Base-by-base conservation (phyloP, 2,113 vertebrate species). In the Melierax canorus region DNA sequence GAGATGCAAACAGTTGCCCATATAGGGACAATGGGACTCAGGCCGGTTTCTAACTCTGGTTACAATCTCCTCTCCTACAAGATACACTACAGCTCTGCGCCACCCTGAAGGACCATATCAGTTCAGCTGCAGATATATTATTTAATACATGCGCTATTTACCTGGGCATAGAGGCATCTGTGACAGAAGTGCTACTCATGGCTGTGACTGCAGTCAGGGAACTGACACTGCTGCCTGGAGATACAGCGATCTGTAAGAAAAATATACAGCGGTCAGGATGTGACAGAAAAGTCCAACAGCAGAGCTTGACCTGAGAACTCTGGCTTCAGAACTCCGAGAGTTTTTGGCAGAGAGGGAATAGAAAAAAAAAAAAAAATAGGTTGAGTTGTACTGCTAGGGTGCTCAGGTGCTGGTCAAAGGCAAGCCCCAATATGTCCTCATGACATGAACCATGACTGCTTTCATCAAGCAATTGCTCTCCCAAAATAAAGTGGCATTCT, bases 181-280 rank as follows among this genome's bases (percentile, higher is more conserved):
- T 98, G 85, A 98, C 98, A 6, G 99, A 99, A 93, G 98, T 97
- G 95, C 98, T 99, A 90, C 98, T 99, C 95, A 99, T 98, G 27
- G 98, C 98, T 10, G 99, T 99, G 60, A 99, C 99, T 23, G 99
- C 98, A 62, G 99, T 99, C 75, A 99, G 98, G 89, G 99, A 99
- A 95, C 99, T 99, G 77, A 98, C 98, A 26, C 98, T 99, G 93
- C 99, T 99, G 72, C 99, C 98, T 5, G 99, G 98, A 68, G 99
- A 99, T 2, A 98, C 98, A 14, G 99, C 94, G 0, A 99, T 98
- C 99, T 99, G 75, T 7, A 69, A 62, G 75, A 78, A 79, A 51
- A 51, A 53, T 5, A 85, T 11, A 90, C 23, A 79, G 58, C 1
- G 2, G 38, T 66, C 63, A 91, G 58, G 12, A 41, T 17, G 62